Conservation (phyloP, 2,888 invertebrate species). For the Eristalinus sepulchralis region DNA sequence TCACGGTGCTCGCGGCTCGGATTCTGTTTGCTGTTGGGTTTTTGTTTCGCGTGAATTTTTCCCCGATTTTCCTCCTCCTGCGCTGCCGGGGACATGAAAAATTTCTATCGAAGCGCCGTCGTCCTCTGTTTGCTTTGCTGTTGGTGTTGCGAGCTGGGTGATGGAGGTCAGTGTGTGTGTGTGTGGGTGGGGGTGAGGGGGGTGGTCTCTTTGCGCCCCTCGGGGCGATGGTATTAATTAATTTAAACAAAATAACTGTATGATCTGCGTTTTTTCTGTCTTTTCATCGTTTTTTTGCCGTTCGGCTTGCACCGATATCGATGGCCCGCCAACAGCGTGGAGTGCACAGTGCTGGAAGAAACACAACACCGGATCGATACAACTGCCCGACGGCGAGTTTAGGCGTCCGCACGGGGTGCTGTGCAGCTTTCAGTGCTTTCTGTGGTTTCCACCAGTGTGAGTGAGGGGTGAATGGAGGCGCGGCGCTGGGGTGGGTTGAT, state of each 20-base stretch:
- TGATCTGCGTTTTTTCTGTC: constrained; percentile 29
- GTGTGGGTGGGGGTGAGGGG: not conserved
- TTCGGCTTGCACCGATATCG: not conserved
- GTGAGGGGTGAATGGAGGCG: constrained; percentile 72
- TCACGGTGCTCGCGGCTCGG: constrained; percentile 18
- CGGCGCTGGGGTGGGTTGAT: not conserved
- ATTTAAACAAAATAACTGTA: constrained; percentile 57
- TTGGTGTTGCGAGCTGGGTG: constrained; percentile 39
- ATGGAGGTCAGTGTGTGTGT: constrained; percentile 51
- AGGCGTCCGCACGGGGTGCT: constrained; percentile 79
- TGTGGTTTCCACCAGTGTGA: constrained; percentile 80
- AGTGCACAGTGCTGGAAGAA: constrained; percentile 79
- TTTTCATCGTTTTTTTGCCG: not conserved
- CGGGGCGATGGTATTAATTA: constrained; percentile 39
- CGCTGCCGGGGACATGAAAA: constrained; percentile 40
- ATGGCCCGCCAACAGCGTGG: constrained; percentile 75
- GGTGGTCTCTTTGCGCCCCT: not conserved
- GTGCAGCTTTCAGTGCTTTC: constrained; percentile 79
- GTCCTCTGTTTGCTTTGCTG: constrained; percentile 56
- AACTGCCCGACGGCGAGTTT: constrained; percentile 79
- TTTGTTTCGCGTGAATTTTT: not conserved
- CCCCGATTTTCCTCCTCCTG: not conserved
- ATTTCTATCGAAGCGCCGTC: constrained; percentile 49
- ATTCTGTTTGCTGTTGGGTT: not conserved
- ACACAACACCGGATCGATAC: constrained; percentile 79